Conservation (phyloP, 2,888 invertebrate species). For the Lasioglossum lativentre region DNA sequence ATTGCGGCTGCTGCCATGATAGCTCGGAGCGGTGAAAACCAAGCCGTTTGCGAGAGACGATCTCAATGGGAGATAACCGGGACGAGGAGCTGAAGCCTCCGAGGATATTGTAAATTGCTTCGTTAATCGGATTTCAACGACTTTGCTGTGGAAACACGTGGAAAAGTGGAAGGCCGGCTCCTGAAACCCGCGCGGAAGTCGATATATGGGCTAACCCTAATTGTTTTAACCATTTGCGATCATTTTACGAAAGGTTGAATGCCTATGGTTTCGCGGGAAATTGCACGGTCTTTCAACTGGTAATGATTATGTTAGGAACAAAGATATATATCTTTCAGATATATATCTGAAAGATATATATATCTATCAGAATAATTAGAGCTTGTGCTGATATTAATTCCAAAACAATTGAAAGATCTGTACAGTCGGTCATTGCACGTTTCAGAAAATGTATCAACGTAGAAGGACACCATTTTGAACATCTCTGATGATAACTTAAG, state of each 20-base stretch:
- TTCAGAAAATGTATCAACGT: too few relatives aligned
- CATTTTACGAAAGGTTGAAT: not conserved
- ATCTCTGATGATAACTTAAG: too few relatives aligned
- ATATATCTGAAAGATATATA: too few relatives aligned
- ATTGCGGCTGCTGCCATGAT: slow-evolving; percentile 8
- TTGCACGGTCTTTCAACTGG: not conserved
- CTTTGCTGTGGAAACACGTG: not conserved
- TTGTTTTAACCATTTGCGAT: not conserved
- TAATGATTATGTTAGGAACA: not conserved
- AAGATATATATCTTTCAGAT: too few relatives aligned
- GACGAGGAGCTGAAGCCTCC: not conserved
- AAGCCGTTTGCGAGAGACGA: not conserved
- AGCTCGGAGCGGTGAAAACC: not conserved
- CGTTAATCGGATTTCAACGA: not conserved
- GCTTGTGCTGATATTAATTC: too few relatives aligned
- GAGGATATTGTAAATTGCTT: slow-evolving; percentile 8
- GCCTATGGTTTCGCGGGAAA: not conserved
- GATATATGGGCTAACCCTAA: not conserved
- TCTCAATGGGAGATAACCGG: not conserved
- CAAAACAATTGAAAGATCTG: too few relatives aligned
- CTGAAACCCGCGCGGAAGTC: not conserved
- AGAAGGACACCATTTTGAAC: too few relatives aligned
- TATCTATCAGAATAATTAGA: too few relatives aligned
- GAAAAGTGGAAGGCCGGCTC: not conserved
- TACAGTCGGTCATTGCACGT: too few relatives aligned